Evolutionary conservation across 1,140 invertebrate species (phyloP).

Genomic region (Halotydeus destructor): DNA sequence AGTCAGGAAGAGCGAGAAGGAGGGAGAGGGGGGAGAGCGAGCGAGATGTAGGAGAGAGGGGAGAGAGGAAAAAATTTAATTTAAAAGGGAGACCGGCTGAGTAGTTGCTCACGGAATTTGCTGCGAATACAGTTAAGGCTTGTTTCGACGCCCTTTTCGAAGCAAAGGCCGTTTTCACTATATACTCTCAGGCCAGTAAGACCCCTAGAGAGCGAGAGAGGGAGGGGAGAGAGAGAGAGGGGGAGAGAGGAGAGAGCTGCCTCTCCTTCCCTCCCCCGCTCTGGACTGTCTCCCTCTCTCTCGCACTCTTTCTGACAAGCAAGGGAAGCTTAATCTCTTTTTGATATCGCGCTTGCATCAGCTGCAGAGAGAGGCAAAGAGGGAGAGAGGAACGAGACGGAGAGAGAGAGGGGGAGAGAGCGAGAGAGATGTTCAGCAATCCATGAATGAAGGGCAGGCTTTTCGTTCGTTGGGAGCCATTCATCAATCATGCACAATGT

Average conservation of each 20-base stretch:
- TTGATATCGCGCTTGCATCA: neutral
- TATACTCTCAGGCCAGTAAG: neutral
- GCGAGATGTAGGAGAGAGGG: neutral
- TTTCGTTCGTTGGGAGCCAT: no score
- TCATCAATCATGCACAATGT: no score
- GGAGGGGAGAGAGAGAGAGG: neutral
- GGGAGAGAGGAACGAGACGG: no score
- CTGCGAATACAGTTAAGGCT: neutral
- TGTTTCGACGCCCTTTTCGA: neutral
- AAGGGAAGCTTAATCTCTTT: constrained; percentile 5
- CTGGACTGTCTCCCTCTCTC: neutral
- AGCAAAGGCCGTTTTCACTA: neutral
- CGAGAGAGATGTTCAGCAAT: constrained; percentile 1
- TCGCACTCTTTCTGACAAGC: neutral
- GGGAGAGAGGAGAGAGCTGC: neutral
- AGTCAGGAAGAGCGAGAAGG: no score
- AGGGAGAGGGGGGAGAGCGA: neutral
- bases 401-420: no score
- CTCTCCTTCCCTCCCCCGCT: neutral
- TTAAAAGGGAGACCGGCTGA: neutral
- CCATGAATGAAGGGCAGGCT: constrained; percentile 1
- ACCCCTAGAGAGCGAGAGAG: neutral
- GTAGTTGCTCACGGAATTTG: neutral
- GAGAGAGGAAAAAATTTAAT: neutral
- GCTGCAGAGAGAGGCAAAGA: no score